phyloP scores from a whole-genome alignment of 30 jellyfish, hydroid and myxozoan species.

The Nemopilema nomurai region DNA sequence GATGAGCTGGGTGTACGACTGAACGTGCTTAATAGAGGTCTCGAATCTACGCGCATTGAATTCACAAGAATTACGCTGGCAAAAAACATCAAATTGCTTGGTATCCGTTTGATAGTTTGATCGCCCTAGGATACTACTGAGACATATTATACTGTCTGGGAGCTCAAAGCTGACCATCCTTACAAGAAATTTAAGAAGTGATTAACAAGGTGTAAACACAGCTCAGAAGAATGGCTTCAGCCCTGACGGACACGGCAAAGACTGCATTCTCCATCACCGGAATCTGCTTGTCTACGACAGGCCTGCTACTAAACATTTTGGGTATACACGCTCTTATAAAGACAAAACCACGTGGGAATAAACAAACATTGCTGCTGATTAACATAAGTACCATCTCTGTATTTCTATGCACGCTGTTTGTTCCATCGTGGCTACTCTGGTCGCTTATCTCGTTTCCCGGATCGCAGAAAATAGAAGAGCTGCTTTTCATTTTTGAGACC shows the following conservation, averaged over 20 bases:
- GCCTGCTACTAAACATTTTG: conserved; percentile 39
- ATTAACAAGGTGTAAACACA: not conserved
- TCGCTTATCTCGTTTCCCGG: not conserved
- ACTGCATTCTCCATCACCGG: conserved; percentile 56
- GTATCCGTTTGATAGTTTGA: too few species aligned
- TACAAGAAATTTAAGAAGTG: too few species aligned
- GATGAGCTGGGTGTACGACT: too few species aligned
- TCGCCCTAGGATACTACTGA: too few species aligned
- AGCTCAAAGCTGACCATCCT: too few species aligned
- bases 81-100: too few species aligned
- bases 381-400: conserved; percentile 48
- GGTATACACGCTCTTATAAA: conserved; percentile 43
- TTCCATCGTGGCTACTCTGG: conserved; percentile 56
- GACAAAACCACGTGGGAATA: conserved; percentile 28
- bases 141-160: too few species aligned
- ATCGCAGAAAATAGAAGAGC: conserved; percentile 9
- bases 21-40: too few species aligned
- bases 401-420: conserved; percentile 29
- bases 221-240: not conserved
- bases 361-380: conserved; percentile 50
- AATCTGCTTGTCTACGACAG: conserved; percentile 27
- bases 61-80: too few species aligned
- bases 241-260: conserved; percentile 11
- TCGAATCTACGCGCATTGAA: too few species aligned
- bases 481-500: conserved; percentile 15